Conservation (phyloP, 2,113 vertebrate genomes). For the Chauna torquata region DNA sequence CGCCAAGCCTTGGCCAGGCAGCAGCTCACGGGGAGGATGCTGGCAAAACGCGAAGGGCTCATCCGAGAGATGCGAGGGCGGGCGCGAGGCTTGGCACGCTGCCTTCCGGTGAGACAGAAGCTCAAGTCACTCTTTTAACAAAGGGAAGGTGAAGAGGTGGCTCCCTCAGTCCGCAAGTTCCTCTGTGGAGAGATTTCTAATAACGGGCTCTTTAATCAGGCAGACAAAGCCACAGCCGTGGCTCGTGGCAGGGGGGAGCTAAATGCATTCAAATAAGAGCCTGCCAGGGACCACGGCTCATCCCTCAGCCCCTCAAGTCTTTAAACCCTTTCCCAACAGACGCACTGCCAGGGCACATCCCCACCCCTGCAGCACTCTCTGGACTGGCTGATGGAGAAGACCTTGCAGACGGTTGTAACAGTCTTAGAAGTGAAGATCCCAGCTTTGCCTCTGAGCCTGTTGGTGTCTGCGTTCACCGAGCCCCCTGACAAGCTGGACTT, state of each 20-base stretch:
- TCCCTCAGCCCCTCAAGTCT: neutral
- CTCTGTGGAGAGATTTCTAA: neutral
- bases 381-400: neutral
- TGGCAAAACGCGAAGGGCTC: neutral
- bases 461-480: neutral
- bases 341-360: neutral
- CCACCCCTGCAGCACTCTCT: neutral
- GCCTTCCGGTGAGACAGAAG: neutral
- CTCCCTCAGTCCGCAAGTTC: neutral
- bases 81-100: neutral
- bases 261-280: neutral
- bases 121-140: neutral
- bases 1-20: fast-evolving
- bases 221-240: neutral
- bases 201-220: neutral
- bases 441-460: neutral
- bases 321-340: neutral
- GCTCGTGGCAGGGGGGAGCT: neutral
- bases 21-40: neutral
- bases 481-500: too few relatives aligned
- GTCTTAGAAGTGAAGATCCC: neutral
- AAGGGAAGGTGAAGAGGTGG: neutral
- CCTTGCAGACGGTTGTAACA: neutral
- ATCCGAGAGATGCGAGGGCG: neutral
- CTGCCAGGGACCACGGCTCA: neutral